Base-by-base conservation (phyloP, 2,113 vertebrate species). In the Cichladusa arquata region DNA sequence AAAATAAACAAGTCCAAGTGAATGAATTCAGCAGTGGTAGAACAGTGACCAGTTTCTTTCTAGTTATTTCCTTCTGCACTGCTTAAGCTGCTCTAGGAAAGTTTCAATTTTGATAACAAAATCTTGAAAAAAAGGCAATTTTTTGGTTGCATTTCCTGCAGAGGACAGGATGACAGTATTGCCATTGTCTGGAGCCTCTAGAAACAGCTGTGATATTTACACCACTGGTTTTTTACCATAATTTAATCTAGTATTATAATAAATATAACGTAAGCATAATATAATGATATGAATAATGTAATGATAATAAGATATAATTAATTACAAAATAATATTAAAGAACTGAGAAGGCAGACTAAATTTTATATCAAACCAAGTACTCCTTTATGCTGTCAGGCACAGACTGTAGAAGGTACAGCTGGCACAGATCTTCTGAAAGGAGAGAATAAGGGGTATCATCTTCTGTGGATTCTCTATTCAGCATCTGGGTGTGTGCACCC, bases 401-500 rank as follows among this genome's bases (percentile, higher is more conserved):
- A 62, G 33, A 33, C 14, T 50, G 9, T 12, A 74, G 28, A 90
- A 71, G 42, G 25, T 19, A 70, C 2, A 2, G n/a, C 17, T 42
- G 18, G n/a, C 29, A 72, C 15, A 76, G 24, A 23, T n/a, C 38
- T 83, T 51, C 19, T 47, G 50, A 77, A 64, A 65, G n/a, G 20
- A 34, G 76, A 76, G 13, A 65, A n/a, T 17, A 60, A 60, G n/a
- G 23, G 20, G 3, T 45, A 4, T 44, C 17, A 40, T n/a, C 34
- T 60, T 53, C 40, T 48, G 12, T 2, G n/a, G n/a, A 77, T 40
- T 29, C 19, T 56, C 36, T 60, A 6, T 67, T 51, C 70, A 86
- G 26, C 19, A 69, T 31, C 66, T 34, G 31, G 0, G 0, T 3
- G 1, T 28, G 58, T 18, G 25, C 12, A 62, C 8, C 40, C 61